These are phyloP conservation scores for Chamaea fasciata DNA, from an alignment of 2,113 vertebrate genomes.

Conservation along the genomic window DNA sequence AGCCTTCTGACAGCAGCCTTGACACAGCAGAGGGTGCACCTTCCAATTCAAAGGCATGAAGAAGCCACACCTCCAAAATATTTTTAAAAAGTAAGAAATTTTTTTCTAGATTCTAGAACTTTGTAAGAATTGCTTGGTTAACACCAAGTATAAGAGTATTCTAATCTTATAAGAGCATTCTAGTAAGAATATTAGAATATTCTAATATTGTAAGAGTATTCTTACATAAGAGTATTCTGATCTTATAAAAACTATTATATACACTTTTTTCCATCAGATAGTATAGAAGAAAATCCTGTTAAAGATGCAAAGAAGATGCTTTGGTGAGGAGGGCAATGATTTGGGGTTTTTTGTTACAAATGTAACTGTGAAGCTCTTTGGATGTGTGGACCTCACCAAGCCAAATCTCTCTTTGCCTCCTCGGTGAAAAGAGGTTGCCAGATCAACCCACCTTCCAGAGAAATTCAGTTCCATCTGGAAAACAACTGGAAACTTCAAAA, in stretches of 20 bases:
- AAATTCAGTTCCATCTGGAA: not conserved
- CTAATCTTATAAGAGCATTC: not conserved
- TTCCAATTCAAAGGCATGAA: not conserved
- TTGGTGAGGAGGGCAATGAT: not conserved
- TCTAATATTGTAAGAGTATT: not conserved
- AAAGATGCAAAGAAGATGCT: not conserved
- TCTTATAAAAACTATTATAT: not conserved
- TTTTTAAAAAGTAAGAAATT: not conserved
- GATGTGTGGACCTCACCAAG: not conserved
- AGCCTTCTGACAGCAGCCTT: not conserved
- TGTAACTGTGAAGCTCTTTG: not conserved
- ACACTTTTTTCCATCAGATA: not conserved
- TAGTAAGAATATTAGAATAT: not conserved
- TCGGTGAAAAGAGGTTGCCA: not conserved
- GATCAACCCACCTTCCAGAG: not conserved
- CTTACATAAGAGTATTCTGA: not conserved
- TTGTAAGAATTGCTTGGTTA: not conserved
- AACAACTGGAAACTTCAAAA: not conserved
- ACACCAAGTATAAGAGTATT: not conserved
- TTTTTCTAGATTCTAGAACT: not conserved
- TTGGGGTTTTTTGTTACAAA: not conserved
- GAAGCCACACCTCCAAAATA: not conserved
- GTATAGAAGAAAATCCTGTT: not conserved
- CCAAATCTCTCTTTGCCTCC: not conserved
- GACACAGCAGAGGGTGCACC: not conserved